Evolutionary conservation across 2,888 invertebrate species (phyloP), one percentile per base, ranked within the genome.

Genomic region (Isotomurus palustris): DNA sequence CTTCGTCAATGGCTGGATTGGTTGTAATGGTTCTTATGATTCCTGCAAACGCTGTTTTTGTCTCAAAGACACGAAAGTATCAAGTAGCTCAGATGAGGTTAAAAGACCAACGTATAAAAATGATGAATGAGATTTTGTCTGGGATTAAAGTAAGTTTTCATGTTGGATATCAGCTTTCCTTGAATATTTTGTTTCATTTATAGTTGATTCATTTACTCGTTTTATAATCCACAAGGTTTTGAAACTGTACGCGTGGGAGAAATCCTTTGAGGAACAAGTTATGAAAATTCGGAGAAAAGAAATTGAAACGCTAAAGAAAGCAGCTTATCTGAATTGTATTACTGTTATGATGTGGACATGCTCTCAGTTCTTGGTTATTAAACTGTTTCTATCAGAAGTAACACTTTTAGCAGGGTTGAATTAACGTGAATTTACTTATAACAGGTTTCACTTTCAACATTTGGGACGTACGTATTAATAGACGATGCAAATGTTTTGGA

Each of bases 1-100:
- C 78, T 1, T 88, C 94, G 0, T 91, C 94, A 1, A 76, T 97
- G 6, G 92, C 94, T 48, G 94, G 94, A n/a, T 78, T 97, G 49
- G 88, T 87, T 2, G 88, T 96, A 36, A 91, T 99, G 88, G 84
- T 97, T 38, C 82, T 95, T 50, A 81, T 97, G 58, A 91, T 97
- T 64, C 93, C 94, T 0, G 78, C 92, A 5, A 94, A 94, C 74
- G 88, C 87, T 10, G 80, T 87, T 54, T 85, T 93, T 65, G 91
- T 91, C 1, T 87, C 85, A 74, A 85, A 72, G 8, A 84, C 87
- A 10, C 88, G 90, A 74, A 84, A 82, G 1, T 77, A 88, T 60
- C 91, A 91, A 76, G 86, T 89, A 50, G 81, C 82, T 64, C 93
- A 93, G 76, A 93, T 95, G 92, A 89, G 90, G 73, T 86, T 86